Evolutionary conservation across 2,113 vertebrate genomes (phyloP), one percentile per base, ranked within the genome.

Genomic region (Myxocyprinus asiaticus): DNA sequence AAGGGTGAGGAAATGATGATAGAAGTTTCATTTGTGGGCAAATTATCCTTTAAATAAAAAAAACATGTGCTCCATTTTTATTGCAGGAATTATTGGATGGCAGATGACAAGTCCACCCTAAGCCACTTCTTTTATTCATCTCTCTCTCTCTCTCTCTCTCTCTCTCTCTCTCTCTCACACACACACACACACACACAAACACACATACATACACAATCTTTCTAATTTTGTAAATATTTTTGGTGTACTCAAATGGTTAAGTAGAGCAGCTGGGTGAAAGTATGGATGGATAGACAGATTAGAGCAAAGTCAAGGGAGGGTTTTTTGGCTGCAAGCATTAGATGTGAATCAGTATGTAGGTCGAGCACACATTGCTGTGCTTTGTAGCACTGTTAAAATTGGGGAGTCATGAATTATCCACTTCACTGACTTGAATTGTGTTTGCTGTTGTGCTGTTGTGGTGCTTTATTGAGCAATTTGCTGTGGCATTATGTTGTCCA

Each of bases 241-340:
- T 5, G 48, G 61, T 44, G 48, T 55, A 14, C 42, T 68, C 47
- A 9, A 48, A 6, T 10, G 33, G 45, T 58, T 11, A 68, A 61
- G 56, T 10, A 56, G 50, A 80, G 72, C 82, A 83, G 74, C 79
- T 83, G 78, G 74, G 50, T 77, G 68, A 73, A 33, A 77, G 74
- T 63, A 73, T 80, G 78, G 78, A 66, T 62, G 74, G 75, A 70
- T 78, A 70, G 76, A 78, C 69, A 66, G 83, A 84, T 78, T 78
- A 62, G 56, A 77, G 33, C 8, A 65, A 65, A 33, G 22, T 33
- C 22, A 33, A 33, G 22, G 33, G 67, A 51, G 71, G 67, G 67
- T 8, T 72, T 61, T 67, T 74, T 81, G 75, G 75, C 78, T 73
- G 43, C 55, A 77, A 65, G 56, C 71, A 17, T 58, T 75, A 50